Percentiles rank a stretch among this genome's conserved stretches.
phyloP scores from a whole-genome alignment of 2,888 invertebrate genomes.

The Leistus spinibarbis region DNA sequence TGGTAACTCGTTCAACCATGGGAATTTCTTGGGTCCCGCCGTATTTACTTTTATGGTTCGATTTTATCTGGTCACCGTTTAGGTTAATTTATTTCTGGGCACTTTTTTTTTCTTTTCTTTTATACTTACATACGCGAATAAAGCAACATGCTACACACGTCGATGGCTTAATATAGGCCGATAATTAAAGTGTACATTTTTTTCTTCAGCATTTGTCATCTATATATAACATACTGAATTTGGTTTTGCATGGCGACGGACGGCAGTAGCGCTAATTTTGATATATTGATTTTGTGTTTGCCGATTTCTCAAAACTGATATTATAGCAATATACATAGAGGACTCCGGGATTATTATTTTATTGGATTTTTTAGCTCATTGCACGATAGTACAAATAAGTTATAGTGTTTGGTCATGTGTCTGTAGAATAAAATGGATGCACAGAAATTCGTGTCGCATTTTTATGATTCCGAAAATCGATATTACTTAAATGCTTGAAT shows the following conservation, averaged over 20 bases:
- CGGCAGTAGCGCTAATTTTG: background rate
- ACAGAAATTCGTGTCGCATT: too few species aligned
- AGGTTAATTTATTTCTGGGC: slow-evolving; percentile 25
- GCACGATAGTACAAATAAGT: background rate
- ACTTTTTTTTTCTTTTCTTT: background rate
- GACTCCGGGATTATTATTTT: too few species aligned
- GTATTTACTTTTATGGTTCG: slow-evolving; percentile 36
- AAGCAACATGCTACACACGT: background rate
- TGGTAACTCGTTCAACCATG: slow-evolving; percentile 37
- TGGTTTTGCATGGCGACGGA: background rate
- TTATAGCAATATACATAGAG: too few species aligned
- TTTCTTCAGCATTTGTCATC: background rate
- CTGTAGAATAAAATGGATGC: too few species aligned
- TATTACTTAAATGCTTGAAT: too few species aligned
- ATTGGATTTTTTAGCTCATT: too few species aligned
- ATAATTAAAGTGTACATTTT: background rate
- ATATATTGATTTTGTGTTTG: background rate
- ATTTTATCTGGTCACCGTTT: slow-evolving; percentile 31
- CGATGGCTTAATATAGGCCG: slow-evolving; percentile 4
- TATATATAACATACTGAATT: background rate
- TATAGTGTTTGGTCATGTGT: too few species aligned
- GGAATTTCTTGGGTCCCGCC: slow-evolving; percentile 22
- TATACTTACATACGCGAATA: background rate
- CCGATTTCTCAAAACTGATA: background rate
- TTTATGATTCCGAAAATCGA: too few species aligned